phyloP scores from a whole-genome alignment of 2,888 invertebrate species.

The Cheilosia vulpina region DNA sequence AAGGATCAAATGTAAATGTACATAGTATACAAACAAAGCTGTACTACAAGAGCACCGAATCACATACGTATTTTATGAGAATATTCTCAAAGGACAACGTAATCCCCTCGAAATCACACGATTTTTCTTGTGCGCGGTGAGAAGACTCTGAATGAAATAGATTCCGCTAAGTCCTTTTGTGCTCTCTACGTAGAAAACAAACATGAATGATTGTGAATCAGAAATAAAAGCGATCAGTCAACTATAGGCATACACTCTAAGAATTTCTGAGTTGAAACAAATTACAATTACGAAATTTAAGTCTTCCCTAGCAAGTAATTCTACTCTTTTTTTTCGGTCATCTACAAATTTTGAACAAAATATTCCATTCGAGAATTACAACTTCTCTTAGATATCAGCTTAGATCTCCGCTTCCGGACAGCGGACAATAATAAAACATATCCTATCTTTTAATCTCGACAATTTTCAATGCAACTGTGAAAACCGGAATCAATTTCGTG shows the following conservation, averaged over 20 bases:
- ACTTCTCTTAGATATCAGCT: no score
- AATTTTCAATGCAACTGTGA: no score
- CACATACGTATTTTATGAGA: neutral
- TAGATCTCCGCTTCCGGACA: no score
- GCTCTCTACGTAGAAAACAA: neutral
- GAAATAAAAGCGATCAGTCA: neutral
- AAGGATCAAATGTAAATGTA: neutral
- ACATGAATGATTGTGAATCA: slow-evolving; percentile 8
- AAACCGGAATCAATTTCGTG: no score
- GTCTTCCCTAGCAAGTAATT: no score
- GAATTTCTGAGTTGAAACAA: neutral
- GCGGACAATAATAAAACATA: no score
- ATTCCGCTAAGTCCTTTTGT: slow-evolving; percentile 1
- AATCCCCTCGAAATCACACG: neutral
- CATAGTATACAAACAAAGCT: slow-evolving; percentile 14
- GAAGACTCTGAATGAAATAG: neutral
- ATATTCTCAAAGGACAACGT: neutral
- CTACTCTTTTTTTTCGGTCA: no score
- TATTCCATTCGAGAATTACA: no score
- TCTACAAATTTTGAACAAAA: no score
- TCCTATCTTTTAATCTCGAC: no score
- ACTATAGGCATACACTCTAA: neutral
- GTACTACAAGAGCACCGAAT: neutral
- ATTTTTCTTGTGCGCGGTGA: neutral
- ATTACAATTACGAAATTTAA: neutral